Base-by-base conservation (phyloP, 2,888 invertebrate genomes). In the Plemyria rubiginata region DNA sequence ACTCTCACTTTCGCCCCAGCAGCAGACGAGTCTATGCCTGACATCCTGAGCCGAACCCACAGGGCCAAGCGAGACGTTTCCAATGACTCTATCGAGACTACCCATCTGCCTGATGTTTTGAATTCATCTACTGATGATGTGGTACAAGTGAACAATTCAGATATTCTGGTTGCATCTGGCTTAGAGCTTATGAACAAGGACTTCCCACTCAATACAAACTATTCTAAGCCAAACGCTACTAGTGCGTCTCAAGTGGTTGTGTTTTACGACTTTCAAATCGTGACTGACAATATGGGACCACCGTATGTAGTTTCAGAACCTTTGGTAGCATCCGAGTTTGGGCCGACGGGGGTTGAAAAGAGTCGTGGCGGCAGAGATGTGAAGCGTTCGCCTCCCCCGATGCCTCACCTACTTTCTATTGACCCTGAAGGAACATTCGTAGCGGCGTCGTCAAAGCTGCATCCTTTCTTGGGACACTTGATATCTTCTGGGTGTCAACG, bases 341-440 rank as follows among this genome's bases (percentile, higher is more conserved):
- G 22, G 13, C 46, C 46, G 7, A n/a, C 16, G 45, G 45, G 16
- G 2, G n/a, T 12, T 29, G 50, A 28, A 12, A 53, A 43, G 22
- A 49, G 28, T 36, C 38, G 55, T 52, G 51, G 46, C 7, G 22
- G 22, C 50, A 68, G 50, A 61, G 51, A 52, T 22, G 53, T 40
- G 54, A 67, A 63, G 55, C 62, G 16, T 57, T 50, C 22, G 53
- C 60, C 36, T 38, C 50, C 22, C 53, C 60, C 36, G 38, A 54
- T n/a, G 1, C 49, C 70, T 7, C 71, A 76, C 36, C 70, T 86
- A 51, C 74, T 90, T 0, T 80, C 87, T 11, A 70, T 91, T 12
- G 81, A 81, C 46, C 67, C 78, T n/a, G 85, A 86, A 49, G 91
- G 91, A 3, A 62, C 66, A n/a, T 90, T 91, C 68, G 68, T 91